Conservation (phyloP, 2,113 vertebrate species). For the Gallinago jamesoni region DNA sequence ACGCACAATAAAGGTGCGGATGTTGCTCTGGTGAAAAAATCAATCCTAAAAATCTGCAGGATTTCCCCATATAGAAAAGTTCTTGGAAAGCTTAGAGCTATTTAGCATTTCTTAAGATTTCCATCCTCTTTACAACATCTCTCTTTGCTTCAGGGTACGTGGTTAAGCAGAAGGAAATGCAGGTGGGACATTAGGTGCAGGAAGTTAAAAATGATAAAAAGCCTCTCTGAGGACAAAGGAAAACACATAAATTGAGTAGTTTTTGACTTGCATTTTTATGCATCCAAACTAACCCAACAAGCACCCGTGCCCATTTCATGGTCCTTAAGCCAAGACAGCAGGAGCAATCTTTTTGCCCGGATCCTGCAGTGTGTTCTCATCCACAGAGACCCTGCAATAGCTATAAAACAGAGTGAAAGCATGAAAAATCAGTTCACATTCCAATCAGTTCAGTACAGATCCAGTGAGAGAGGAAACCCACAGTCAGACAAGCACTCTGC, state of each 20-base stretch:
- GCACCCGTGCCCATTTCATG: background rate
- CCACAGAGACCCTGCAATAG: background rate
- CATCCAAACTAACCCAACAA: background rate
- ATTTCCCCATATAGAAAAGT: background rate
- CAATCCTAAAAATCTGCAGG: background rate
- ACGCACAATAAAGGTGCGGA: background rate
- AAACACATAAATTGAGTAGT: background rate
- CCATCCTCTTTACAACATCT: background rate
- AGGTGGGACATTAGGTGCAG: background rate
- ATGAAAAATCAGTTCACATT: background rate
- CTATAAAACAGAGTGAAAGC: background rate
- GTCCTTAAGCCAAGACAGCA: background rate
- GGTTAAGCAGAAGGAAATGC: background rate
- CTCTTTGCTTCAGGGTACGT: background rate
- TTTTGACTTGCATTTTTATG: background rate
- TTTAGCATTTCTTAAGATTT: background rate
- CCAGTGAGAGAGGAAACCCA: background rate
- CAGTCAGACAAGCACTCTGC: background rate
- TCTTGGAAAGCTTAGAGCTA: background rate
- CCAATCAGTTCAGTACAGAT: background rate
- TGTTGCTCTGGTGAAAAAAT: background rate
- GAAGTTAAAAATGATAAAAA: background rate
- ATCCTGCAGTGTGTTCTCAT: fast-evolving
- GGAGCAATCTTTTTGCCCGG: background rate
- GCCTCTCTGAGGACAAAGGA: background rate